A percentile compares a stretch with the other conserved stretches of the same genome.
phyloP scores from a whole-genome alignment of 2,113 vertebrate species.

The Percopsis transmontana region DNA sequence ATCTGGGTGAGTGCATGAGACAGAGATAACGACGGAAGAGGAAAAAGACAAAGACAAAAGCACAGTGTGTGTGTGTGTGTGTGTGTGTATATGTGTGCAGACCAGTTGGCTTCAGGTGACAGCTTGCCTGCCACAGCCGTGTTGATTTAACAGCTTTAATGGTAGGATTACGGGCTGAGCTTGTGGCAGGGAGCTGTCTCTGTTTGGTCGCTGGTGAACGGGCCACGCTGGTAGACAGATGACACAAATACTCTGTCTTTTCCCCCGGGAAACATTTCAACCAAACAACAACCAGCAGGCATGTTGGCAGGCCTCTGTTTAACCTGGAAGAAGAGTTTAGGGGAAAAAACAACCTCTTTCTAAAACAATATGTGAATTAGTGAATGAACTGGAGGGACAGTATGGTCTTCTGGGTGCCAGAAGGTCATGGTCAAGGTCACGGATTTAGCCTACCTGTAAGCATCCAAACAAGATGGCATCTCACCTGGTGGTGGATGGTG shows the following conservation, averaged over 20 bases:
- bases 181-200: slow-evolving; percentile 36
- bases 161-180: slow-evolving; percentile 58
- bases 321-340: slow-evolving; percentile 29
- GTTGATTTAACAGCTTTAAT: slow-evolving; percentile 63
- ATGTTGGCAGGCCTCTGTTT: background rate
- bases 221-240: slow-evolving; percentile 29
- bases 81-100: slow-evolving; percentile 4
- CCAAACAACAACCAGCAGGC: slow-evolving; percentile 9
- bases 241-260: slow-evolving; percentile 35
- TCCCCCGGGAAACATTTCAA: slow-evolving; percentile 39
- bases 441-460: too few species aligned
- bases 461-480: too few species aligned
- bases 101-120: slow-evolving; percentile 61
- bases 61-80: slow-evolving; percentile 7
- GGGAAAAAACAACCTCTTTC: background rate
- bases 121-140: slow-evolving; percentile 64
- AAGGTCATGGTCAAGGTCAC: too few species aligned
- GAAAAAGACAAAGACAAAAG: background rate
- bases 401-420: too few species aligned
- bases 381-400: too few species aligned
- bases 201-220: slow-evolving; percentile 31
- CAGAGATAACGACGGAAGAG: background rate
- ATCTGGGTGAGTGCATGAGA: background rate
- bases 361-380: background rate
- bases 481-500: too few species aligned